Evolutionary conservation across 2,888 invertebrate species (phyloP), one percentile per base, ranked within the genome.

Genomic region (Dusona sp.): DNA sequence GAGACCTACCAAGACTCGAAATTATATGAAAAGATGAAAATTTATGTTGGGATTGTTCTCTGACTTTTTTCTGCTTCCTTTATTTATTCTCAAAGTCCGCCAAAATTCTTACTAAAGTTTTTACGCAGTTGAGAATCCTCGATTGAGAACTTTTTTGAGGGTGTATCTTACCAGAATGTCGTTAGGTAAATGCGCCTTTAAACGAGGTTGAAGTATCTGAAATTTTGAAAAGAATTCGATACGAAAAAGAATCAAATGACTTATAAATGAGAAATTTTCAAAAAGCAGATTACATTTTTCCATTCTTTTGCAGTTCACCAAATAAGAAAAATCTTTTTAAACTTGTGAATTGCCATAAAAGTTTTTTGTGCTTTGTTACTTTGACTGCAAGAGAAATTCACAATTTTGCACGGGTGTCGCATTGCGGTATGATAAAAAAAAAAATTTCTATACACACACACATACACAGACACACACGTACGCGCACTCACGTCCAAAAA

Each of bases 401-500:
- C 8, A 67, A 33, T 38, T 67, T 74, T 45, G 29, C n/a, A 61
- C 48, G 25, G 3, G 25, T 75, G 81, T 82, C 85, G 85, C 85
- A 85, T 82, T 82, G 85, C 85, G 79, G 82, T 79, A 74, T 8
- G 48, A n/a, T n/a, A 25, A 38, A 9, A 45, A 45, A 64, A 38
- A 67, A 48, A 51, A 48, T 51, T 7, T 51, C 13, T 16, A 25
- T 25, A 8, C 29, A 29, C 22, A 42, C 19, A 16, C 8, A 42
- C 9, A 38, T 38, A 7, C 38, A 7, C 9, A 38, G 38, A 38
- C 38, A 13, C 42, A 42, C 42, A 42, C 42, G 6, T n/a, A n/a
- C 45, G 6, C 57, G 3, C 54, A n/a, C 54, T 25, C 72, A 51
- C 8, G 33, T 38, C 19, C 8, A 61, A 22, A 38, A 38, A 13